Conservation (phyloP, 2,797 vertebrate species). For the Ceryle rudis region DNA sequence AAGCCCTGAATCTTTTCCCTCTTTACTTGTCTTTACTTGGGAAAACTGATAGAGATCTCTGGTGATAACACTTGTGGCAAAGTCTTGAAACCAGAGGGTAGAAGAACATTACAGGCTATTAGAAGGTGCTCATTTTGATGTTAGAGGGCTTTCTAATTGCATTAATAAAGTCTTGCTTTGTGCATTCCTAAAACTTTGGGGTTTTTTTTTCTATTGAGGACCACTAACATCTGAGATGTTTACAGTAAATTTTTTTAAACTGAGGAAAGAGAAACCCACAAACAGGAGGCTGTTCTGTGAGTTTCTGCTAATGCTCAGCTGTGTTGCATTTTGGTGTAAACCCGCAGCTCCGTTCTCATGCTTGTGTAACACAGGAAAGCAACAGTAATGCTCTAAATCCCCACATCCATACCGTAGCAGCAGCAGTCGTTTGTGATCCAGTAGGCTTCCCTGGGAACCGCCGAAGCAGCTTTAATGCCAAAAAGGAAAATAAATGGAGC, state of each 20-base stretch:
- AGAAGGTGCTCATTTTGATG: neutral
- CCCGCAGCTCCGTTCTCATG: neutral
- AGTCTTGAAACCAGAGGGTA: neutral
- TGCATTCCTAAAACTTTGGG: neutral
- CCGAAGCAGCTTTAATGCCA: neutral
- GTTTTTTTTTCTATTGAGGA: neutral
- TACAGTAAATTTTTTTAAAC: neutral
- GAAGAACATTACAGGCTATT: neutral
- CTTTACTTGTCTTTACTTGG: neutral
- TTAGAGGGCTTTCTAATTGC: neutral
- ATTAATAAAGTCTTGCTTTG: neutral
- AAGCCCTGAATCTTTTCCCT: neutral
- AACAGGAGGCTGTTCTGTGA: neutral
- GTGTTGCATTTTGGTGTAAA: neutral
- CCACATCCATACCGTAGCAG: neutral
- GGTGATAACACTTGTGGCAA: accelerated
- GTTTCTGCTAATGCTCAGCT: neutral
- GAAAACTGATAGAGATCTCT: neutral
- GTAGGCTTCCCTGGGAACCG: neutral
- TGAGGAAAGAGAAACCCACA: neutral
- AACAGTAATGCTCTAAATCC: neutral
- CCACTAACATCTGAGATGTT: neutral
- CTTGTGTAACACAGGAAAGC: neutral
- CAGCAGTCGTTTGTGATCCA: neutral
- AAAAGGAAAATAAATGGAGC: neutral